These are phyloP conservation scores for Sphenopsis melanotis DNA, from an alignment of 2,797 vertebrate species.

Conservation along the genomic window DNA sequence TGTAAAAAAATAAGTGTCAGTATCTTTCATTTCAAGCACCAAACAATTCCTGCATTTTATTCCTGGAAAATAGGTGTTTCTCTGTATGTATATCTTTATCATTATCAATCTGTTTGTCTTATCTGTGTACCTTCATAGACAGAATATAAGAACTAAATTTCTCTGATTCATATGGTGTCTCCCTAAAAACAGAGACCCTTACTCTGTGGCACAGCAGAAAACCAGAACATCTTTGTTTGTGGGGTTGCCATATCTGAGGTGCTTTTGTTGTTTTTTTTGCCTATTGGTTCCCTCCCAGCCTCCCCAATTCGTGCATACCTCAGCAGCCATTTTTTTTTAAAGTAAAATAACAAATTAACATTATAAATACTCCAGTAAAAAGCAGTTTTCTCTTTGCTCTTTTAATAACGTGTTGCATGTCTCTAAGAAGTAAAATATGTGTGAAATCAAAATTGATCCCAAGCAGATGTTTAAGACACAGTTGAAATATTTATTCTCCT, in stretches of 20 bases:
- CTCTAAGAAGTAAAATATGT: neutral
- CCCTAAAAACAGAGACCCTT: neutral
- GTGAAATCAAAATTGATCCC: neutral
- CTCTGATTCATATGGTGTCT: neutral
- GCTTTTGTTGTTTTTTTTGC: neutral
- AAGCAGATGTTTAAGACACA: neutral
- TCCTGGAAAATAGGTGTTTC: neutral
- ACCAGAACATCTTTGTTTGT: neutral
- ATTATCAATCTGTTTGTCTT: neutral
- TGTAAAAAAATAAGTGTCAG: neutral
- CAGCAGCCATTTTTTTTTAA: neutral
- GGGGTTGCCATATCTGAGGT: fast-evolving
- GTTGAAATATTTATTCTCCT: neutral
- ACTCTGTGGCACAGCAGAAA: neutral
- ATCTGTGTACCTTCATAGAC: neutral
- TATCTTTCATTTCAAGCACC: neutral
- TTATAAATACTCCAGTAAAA: neutral
- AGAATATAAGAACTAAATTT: neutral
- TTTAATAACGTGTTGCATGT: neutral
- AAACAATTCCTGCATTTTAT: neutral
- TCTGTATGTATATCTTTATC: neutral
- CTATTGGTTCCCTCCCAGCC: fast-evolving
- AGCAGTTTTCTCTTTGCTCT: neutral
- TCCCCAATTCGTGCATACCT: neutral
- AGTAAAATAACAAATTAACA: neutral